Conservation (phyloP, 2,888 invertebrate species). For the Metallyticus violacea region DNA sequence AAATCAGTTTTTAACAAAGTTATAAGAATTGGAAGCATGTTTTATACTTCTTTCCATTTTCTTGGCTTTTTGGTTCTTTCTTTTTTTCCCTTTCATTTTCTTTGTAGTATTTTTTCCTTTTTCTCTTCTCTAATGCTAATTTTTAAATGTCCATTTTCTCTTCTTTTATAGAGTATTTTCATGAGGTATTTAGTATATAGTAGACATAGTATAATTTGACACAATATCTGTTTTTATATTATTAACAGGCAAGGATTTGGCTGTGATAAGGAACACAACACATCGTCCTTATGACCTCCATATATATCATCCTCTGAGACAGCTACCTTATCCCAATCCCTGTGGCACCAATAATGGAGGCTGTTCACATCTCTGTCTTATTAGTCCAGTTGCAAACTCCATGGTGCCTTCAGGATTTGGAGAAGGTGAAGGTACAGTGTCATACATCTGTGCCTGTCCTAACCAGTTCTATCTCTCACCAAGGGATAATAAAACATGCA, state of each 20-base stretch:
- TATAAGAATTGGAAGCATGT: too few species aligned
- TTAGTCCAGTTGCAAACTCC: conserved; percentile 14
- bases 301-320: conserved; percentile 84
- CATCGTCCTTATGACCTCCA: conserved; percentile 94
- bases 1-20: too few species aligned
- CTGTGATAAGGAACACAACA: conserved; percentile 81
- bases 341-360: conserved; percentile 89
- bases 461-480: conserved; percentile 82
- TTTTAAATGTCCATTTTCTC: too few species aligned
- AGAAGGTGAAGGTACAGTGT: conserved; percentile 70
- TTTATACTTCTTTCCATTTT: too few species aligned
- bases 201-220: too few species aligned
- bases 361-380: conserved; percentile 71
- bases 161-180: too few species aligned
- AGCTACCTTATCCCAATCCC: conserved; percentile 82
- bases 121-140: too few species aligned
- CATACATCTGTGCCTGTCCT: conserved; percentile 88
- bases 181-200: too few species aligned
- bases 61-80: too few species aligned
- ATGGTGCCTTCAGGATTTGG: conserved; percentile 64
- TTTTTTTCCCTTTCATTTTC: too few species aligned
- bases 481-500: conserved; percentile 80
- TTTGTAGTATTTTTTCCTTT: too few species aligned
- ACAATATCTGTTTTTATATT: background rate
- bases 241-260: conserved; percentile 50